Base-by-base conservation (phyloP, 2,797 vertebrate genomes). In the Notolabrus celidotus region DNA sequence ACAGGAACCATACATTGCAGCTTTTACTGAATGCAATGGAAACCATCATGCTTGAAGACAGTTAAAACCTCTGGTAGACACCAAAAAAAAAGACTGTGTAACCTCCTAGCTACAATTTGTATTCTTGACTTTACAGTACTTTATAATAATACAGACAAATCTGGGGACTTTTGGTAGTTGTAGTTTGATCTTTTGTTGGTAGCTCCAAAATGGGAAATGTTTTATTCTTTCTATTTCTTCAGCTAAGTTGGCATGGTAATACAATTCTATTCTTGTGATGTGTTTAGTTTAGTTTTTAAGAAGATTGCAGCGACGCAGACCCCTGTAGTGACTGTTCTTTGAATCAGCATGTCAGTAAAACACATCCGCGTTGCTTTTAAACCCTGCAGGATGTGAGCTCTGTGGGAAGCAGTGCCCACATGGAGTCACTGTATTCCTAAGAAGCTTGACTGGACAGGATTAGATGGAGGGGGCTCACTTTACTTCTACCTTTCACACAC, bases 321-420 rank as follows among this genome's bases (percentile, higher is more conserved):
- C 53, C 52, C 70, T 20, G 56, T 14, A 55, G 45, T 14, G 45
- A 23, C 45, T 25, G 25, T 69, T 55, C 25, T 72, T 0, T 47
- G 70, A 58, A 62, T 59, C 75, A 55, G 60, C 62, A 4, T 66
- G 52, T 49, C 58, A 67, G 10, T 61, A 49, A 77, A 70, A 71
- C n/a, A 11, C 51, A 75, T 75, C 65, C 43, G 5, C 67, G 47
- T 65, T 77, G 59, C 75, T 71, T 81, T 38, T 46, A 79, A 65
- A 51, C 46, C 15, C 50, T 80, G 60, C 63, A 60, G 78, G 71
- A 85, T 71, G n/a, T 74, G 29, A 69, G 58, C 33, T 65, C 45
- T 50, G 53, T 55, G 34, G 61, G 64, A 57, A 56, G 29, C 51
- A 19, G 66, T 50, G 63, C 42, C 84, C 67, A 16, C 31, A 62